Evolutionary conservation across 2,888 invertebrate species (phyloP).

Genomic region (Pseudococcus viburni): DNA sequence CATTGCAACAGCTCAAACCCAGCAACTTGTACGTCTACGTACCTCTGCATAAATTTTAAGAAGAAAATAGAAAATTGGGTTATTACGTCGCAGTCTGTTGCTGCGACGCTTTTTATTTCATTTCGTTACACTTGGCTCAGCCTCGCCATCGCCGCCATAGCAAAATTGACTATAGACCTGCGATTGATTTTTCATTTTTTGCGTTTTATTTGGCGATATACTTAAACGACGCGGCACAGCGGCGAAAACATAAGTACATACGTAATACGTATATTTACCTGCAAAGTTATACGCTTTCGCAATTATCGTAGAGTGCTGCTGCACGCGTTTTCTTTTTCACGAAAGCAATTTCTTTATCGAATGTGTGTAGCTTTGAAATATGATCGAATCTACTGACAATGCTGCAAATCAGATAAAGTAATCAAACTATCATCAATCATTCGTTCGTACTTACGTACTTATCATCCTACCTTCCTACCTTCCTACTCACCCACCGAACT

Average conservation of each 20-base stretch:
- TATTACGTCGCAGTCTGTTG: not conserved
- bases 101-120: not conserved
- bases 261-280: no score
- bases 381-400: slow-evolving; percentile 17
- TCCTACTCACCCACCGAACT: no score
- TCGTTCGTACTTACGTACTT: not conserved
- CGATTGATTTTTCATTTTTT: not conserved
- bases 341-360: slow-evolving; percentile 19
- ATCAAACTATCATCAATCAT: slow-evolving; percentile 47
- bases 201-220: not conserved
- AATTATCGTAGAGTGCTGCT: not conserved
- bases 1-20: no score
- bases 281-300: not conserved
- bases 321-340: not conserved
- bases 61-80: not conserved
- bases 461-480: not conserved
- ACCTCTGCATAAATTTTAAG: not conserved
- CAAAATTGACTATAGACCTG: not conserved
- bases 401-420: slow-evolving; percentile 37
- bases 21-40: no score
- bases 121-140: not conserved
- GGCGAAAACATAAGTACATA: not conserved
- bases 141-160: not conserved
- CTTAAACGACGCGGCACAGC: not conserved
- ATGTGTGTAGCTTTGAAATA: slow-evolving; percentile 7